phyloP scores from a whole-genome alignment of 1,140 invertebrate genomes.

The Ceratoteleas bidentatus region DNA sequence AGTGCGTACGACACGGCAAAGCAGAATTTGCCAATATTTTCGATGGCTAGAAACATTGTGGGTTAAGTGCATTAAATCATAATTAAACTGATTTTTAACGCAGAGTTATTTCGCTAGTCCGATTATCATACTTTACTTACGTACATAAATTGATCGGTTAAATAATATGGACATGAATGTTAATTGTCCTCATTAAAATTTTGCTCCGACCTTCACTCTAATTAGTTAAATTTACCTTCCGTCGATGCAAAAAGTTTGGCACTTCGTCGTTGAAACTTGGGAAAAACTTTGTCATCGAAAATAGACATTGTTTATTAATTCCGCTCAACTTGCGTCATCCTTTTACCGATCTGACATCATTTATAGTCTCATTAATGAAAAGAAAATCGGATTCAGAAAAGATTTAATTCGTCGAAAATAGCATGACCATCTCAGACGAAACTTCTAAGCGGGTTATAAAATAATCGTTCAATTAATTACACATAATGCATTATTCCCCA shows the following conservation, averaged over 20 bases:
- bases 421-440: too few relatives aligned
- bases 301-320: neutral
- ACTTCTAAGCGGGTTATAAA: too few relatives aligned
- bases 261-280: neutral
- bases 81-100: neutral
- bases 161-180: neutral
- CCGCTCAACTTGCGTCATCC: neutral
- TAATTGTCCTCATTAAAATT: neutral
- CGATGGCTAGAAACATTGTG: neutral
- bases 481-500: too few relatives aligned
- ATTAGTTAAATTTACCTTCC: neutral
- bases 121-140: neutral
- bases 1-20: neutral
- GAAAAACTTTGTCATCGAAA: neutral
- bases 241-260: neutral
- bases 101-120: too few relatives aligned
- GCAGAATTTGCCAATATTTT: neutral
- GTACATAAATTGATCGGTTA: neutral
- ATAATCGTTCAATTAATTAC: too few relatives aligned
- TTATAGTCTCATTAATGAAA: too few relatives aligned
- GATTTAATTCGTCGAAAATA: too few relatives aligned
- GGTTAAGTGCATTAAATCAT: too few relatives aligned
- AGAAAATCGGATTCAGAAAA: too few relatives aligned
- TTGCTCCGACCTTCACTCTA: neutral
- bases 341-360: too few relatives aligned